Percentiles rank a stretch among this genome's conserved stretches.
phyloP scores from a whole-genome alignment of 2,797 vertebrate genomes.

The Typhlichthys eigenmanni region DNA sequence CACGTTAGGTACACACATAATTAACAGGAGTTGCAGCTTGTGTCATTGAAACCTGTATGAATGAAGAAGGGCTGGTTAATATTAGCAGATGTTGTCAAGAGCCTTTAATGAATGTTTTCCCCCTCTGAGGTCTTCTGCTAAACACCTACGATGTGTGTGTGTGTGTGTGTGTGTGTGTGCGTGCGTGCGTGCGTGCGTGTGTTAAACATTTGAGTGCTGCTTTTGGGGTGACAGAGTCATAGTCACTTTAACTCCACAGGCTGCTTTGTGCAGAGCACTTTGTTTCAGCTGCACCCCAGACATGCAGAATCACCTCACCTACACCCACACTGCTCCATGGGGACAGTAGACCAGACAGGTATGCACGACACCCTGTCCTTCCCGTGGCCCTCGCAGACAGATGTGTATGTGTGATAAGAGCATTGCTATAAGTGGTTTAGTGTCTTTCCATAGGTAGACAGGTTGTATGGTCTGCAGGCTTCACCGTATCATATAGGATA shows the following conservation, averaged over 20 bases:
- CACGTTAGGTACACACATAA: constrained; percentile 34
- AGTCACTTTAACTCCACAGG: constrained; percentile 40
- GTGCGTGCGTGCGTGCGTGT: constrained; percentile 6
- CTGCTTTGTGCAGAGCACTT: constrained; percentile 69
- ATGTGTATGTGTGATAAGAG: background rate
- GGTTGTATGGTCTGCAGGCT: too few species aligned
- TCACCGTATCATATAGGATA: too few species aligned
- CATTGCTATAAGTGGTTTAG: too few species aligned
- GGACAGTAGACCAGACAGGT: constrained; percentile 24
- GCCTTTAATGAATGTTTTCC: constrained; percentile 48
- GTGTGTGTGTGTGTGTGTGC: background rate
- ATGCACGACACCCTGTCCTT: constrained; percentile 6
- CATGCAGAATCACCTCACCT: constrained; percentile 31
- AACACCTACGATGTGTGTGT: constrained; percentile 17
- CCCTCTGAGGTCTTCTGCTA: constrained; percentile 14
- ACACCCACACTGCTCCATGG: constrained; percentile 29
- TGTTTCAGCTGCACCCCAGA: constrained; percentile 56
- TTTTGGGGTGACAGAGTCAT: constrained; percentile 31
- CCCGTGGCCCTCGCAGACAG: too few species aligned
- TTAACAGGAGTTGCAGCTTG: constrained; percentile 39
- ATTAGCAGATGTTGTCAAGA: constrained; percentile 15
- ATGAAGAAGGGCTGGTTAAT: constrained; percentile 10
- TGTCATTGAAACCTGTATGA: constrained; percentile 41
- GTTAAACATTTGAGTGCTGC: constrained; percentile 29
- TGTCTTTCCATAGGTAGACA: too few species aligned